Conservation (phyloP, 2,113 vertebrate genomes). For the cattle (Bos taurus) region DNA sequence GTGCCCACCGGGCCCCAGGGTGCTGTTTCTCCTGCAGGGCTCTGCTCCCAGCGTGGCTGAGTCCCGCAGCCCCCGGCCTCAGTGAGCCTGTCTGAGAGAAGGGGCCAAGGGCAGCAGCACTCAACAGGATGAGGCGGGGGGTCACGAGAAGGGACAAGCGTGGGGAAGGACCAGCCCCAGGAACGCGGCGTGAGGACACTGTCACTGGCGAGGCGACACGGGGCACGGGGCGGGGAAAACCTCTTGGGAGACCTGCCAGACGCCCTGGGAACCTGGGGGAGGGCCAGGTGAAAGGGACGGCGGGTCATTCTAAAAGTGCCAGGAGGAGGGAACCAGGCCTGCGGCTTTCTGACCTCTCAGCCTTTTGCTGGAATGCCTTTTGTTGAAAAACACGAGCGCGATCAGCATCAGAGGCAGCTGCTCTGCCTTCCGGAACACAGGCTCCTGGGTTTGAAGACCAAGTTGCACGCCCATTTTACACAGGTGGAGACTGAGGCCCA, state of each 20-base stretch:
- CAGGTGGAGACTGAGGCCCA: background rate
- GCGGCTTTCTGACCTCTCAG: background rate
- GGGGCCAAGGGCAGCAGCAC: background rate
- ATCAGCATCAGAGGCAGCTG: background rate
- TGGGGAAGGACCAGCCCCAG: background rate
- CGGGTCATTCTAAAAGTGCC: fast-evolving
- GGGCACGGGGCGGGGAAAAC: background rate
- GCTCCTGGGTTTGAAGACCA: fast-evolving
- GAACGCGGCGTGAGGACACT: slow-evolving; percentile 10
- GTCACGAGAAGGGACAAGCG: fast-evolving
- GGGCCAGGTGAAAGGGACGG: fast-evolving
- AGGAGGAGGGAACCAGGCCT: background rate
- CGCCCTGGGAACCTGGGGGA: background rate
- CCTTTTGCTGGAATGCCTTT: background rate
- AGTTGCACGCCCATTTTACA: background rate
- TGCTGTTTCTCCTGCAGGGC: background rate
- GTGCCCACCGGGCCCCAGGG: background rate
- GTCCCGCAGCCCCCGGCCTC: background rate
- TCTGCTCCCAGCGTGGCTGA: background rate
- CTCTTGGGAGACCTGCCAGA: background rate
- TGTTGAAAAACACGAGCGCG: fast-evolving
- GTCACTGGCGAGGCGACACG: too few species aligned
- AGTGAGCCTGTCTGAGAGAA: background rate
- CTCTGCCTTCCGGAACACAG: background rate
- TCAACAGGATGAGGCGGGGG: background rate